Evolutionary conservation across 1,140 invertebrate species (phyloP), one percentile per base, ranked within the genome.

Genomic region (Drosophila obscura): DNA sequence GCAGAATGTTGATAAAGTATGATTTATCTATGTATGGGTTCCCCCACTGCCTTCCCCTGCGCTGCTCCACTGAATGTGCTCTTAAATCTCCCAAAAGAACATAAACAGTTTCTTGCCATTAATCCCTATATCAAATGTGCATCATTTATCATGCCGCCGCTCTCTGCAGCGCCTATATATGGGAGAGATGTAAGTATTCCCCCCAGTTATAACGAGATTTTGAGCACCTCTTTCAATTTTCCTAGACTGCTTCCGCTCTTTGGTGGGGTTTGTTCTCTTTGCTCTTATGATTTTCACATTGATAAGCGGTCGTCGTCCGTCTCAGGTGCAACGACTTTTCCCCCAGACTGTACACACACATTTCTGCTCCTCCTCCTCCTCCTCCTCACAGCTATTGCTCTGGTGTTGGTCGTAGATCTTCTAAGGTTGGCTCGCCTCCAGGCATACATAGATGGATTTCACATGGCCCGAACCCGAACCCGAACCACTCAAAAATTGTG

Each of bases 401-500:
- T 48, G 41, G 52, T 48, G 13, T 11, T 26, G 45, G 22, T 13
- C n/a, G 35, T 39, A 5, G 35, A 13, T 39, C 31, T 35, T 35
- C 9, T 35, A 9, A 35, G 31, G 9, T 35, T 8, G 28, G 71
- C 51, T 58, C 35, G 75, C 80, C 80, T 53, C 58, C 60, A 68
- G 80, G 76, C 62, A 80, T 76, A 65, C 51, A 71, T 71, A 56
- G 9, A 57, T 64, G 80, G 68, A 68, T 84, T 84, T 84, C 80
- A 83, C 80, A 84, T 80, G 80, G 76, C 58, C 11, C 35, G 64
- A 19, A 19, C 19, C 19, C 19, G 31, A 31, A 31, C 28, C 8
- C 71, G 68, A 64, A 62, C 80, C 80, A 87, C 81, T 85, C 81
- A 85, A 85, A 87, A 87, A 81, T 81, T 85, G 81, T 85, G 82